Evolutionary conservation across 2,888 invertebrate genomes (phyloP).

Genomic region (Nipponacmea schrenckii): DNA sequence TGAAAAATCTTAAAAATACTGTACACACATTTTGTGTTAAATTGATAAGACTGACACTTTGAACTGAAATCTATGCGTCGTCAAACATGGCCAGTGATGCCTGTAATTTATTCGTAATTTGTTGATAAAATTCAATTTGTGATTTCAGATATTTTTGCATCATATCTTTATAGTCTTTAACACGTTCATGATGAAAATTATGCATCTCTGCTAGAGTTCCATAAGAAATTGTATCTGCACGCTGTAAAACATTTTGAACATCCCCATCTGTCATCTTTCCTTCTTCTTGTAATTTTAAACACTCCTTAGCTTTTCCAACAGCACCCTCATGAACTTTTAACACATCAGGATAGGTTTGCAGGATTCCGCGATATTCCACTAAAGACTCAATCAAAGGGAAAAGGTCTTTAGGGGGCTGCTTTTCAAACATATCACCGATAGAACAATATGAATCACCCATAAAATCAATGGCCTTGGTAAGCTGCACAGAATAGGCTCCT

Average conservation of each 20-base stretch:
- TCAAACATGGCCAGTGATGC: constrained; percentile 34
- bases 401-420: constrained; percentile 73
- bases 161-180: constrained; percentile 84
- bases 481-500: constrained; percentile 51
- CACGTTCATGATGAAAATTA: constrained; percentile 89
- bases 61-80: constrained; percentile 18
- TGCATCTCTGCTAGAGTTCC: constrained; percentile 93
- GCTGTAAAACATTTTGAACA: constrained; percentile 81
- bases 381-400: constrained; percentile 90
- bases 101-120: constrained; percentile 47
- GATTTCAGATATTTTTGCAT: constrained; percentile 87
- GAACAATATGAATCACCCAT: constrained; percentile 90
- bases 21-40: too few relatives aligned
- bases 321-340: constrained; percentile 83
- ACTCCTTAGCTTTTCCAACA: constrained; percentile 88
- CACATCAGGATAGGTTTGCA: constrained; percentile 90
- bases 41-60: too few relatives aligned
- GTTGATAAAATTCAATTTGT: constrained; percentile 91
- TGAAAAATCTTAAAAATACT: too few relatives aligned
- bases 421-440: constrained; percentile 89
- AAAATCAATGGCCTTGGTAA: constrained; percentile 84
- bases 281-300: constrained; percentile 82
- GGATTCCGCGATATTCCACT: constrained; percentile 93
- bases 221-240: constrained; percentile 92
- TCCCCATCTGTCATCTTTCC: constrained; percentile 86